phyloP scores from a whole-genome alignment of 2,113 vertebrate genomes.

The Bos indicus region DNA sequence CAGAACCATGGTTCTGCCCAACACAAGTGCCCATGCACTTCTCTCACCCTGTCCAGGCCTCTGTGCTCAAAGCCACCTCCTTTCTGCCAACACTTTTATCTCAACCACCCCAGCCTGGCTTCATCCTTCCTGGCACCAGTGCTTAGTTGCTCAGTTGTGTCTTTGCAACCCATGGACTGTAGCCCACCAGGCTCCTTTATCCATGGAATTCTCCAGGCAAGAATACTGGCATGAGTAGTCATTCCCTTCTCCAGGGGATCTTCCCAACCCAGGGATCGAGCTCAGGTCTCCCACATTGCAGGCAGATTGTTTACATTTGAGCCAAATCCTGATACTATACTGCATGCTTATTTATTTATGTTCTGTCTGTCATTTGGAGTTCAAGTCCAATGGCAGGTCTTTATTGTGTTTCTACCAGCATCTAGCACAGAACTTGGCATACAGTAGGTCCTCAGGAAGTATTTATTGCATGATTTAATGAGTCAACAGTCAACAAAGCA shows the following conservation, averaged over 20 bases:
- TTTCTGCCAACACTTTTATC: neutral
- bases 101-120: no score
- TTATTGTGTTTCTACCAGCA: neutral
- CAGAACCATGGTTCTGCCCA: neutral
- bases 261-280: neutral
- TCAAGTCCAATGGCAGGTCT: neutral
- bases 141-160: neutral
- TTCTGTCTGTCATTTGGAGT: neutral
- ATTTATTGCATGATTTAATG: neutral
- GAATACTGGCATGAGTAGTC: neutral
- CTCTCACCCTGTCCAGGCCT: neutral
- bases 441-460: neutral
- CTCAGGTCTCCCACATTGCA: neutral
- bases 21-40: rapidly evolving
- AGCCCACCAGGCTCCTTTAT: neutral
- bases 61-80: neutral
- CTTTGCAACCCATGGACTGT: neutral
- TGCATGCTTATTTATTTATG: neutral
- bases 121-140: neutral
- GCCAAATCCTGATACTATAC: neutral
- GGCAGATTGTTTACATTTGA: neutral
- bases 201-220: neutral
- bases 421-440: neutral
- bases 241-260: neutral
- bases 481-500: neutral